Percentiles rank a stretch among this genome's conserved stretches.
phyloP scores from a whole-genome alignment of 2,113 vertebrate genomes.

The Tonatia bakeri region DNA sequence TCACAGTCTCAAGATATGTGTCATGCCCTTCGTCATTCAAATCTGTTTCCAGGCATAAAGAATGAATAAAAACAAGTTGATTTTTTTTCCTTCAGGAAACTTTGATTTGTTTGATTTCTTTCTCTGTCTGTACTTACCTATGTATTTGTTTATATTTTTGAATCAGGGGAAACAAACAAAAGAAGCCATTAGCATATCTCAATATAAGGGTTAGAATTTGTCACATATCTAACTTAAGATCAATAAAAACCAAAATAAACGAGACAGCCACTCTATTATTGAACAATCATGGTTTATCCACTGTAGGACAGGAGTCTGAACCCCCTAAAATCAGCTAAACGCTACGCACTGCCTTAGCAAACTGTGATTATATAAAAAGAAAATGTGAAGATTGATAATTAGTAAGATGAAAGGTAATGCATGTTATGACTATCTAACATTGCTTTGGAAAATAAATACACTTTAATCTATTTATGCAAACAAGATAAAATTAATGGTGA shows the following conservation, averaged over 20 bases:
- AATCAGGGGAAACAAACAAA: background rate
- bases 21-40: background rate
- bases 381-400: background rate
- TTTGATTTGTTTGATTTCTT: background rate
- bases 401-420: background rate
- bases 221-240: background rate
- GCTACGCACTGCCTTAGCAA: background rate
- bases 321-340: background rate
- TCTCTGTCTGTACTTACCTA: background rate
- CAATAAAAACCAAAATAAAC: background rate
- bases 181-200: background rate
- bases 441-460: background rate
- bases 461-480: background rate
- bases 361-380: background rate
- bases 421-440: background rate
- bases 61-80: background rate
- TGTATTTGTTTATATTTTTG: background rate
- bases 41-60: background rate
- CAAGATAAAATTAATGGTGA: background rate
- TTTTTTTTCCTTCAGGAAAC: background rate
- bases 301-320: background rate
- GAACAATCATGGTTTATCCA: background rate
- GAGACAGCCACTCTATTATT: background rate
- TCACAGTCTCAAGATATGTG: background rate
- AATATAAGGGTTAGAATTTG: background rate